These are phyloP conservation scores for Drosophila equinoxialis DNA, from an alignment of 1,140 invertebrate genomes.

Conservation along the genomic window DNA sequence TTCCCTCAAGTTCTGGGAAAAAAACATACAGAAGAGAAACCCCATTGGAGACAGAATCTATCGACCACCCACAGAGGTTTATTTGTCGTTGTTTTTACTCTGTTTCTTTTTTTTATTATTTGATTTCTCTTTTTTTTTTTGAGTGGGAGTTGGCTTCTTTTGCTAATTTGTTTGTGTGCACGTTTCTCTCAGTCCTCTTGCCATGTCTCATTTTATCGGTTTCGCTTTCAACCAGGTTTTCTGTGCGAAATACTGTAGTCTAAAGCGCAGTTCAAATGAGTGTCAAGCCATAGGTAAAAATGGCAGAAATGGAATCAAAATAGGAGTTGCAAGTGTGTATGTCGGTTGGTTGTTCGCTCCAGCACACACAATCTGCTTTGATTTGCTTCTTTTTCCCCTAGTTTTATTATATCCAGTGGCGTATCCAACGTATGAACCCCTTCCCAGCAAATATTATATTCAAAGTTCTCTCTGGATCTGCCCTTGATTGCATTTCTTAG, in stretches of 20 bases:
- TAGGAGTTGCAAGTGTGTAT: background rate
- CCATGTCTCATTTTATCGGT: slow-evolving; percentile 29
- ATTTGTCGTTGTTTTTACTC: slow-evolving; percentile 52
- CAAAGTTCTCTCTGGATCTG: too few species aligned
- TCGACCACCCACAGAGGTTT: slow-evolving; percentile 49
- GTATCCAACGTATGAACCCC: too few species aligned
- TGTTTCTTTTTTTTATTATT: slow-evolving; percentile 47
- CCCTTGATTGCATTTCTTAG: background rate
- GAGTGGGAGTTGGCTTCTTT: slow-evolving; percentile 56
- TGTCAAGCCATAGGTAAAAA: slow-evolving; percentile 65
- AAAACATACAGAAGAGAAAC: background rate
- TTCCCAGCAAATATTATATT: too few species aligned
- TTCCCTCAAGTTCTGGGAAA: background rate
- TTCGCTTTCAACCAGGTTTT: slow-evolving; percentile 56
- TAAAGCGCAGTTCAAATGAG: slow-evolving; percentile 56
- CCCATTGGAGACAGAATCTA: background rate
- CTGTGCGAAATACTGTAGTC: slow-evolving; percentile 47
- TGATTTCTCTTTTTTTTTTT: slow-evolving; percentile 50
- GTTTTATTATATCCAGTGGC: slow-evolving; percentile 15
- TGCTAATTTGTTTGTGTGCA: slow-evolving; percentile 76
- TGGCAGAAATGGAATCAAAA: slow-evolving; percentile 30
- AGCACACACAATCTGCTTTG: slow-evolving; percentile 23
- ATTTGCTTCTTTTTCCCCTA: slow-evolving; percentile 47
- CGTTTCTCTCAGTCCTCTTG: slow-evolving; percentile 38
- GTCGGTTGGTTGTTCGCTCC: slow-evolving; percentile 21